phyloP scores from a whole-genome alignment of 1,140 invertebrate genomes.

The Lepidotrigona ventralis region DNA sequence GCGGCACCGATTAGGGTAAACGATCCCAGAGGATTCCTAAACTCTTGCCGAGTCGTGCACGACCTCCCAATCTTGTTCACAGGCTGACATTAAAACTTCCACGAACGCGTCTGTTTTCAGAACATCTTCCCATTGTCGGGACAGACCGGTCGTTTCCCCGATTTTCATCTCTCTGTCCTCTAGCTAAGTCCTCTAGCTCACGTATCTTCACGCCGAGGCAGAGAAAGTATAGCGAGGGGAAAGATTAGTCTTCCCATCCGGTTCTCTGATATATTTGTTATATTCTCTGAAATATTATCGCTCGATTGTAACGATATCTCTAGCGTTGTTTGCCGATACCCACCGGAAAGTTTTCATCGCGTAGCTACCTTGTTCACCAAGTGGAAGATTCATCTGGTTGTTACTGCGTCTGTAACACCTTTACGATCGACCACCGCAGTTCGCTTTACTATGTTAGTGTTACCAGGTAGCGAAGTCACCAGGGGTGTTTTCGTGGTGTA shows the following conservation, averaged over 20 bases:
- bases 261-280: conserved; percentile 12
- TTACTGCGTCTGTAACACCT: conserved; percentile 23
- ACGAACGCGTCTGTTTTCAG: conserved; percentile 27
- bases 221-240: too few relatives aligned
- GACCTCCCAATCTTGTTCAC: conserved; percentile 65
- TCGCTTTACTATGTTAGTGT: background rate
- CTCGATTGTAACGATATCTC: background rate
- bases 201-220: background rate
- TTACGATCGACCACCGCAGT: background rate
- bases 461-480: background rate
- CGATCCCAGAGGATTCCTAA: conserved; percentile 61
- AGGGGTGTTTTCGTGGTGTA: background rate
- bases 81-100: conserved; percentile 68
- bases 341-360: conserved; percentile 20
- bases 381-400: conserved; percentile 40
- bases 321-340: background rate
- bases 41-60: conserved; percentile 25
- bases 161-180: conserved; percentile 23
- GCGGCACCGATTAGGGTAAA: conserved; percentile 65
- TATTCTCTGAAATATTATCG: too few relatives aligned
- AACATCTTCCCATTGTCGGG: conserved; percentile 6
- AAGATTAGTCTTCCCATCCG: conserved; percentile 41
- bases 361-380: background rate
- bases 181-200: background rate
- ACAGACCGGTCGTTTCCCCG: background rate